Conservation (phyloP, 1,140 invertebrate species). For the Penaeus vannamei region DNA sequence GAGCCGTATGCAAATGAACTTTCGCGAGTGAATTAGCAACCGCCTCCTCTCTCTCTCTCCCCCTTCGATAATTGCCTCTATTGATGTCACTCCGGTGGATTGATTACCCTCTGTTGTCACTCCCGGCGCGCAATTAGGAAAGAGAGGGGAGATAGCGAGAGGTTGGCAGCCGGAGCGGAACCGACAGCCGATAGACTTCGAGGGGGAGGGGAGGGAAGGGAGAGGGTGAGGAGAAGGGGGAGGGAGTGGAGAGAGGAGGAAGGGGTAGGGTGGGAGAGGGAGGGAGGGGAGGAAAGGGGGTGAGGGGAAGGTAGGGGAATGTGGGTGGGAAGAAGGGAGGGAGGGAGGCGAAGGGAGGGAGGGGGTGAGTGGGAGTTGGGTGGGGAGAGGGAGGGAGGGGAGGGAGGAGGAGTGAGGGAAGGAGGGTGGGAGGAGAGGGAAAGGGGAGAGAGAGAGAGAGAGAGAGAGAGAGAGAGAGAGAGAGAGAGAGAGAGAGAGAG, state of each 20-base stretch:
- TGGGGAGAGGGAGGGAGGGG: not conserved
- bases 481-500: not conserved
- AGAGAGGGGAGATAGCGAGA: not conserved
- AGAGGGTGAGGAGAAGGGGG: too few species aligned
- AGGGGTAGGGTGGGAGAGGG: too few species aligned
- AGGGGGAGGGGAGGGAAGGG: too few species aligned
- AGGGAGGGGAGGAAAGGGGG: too few species aligned
- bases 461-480: not conserved
- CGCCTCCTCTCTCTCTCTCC: too few species aligned
- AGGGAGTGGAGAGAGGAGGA: too few species aligned
- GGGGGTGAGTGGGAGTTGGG: too few species aligned
- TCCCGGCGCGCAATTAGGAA: not conserved
- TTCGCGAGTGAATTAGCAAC: not conserved
- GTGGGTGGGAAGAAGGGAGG: too few species aligned
- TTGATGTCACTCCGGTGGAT: slow-evolving; percentile 1
- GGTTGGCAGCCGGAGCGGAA: not conserved
- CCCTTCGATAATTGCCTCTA: slow-evolving; percentile 8
- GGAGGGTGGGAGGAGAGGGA: not conserved
- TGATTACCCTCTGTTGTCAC: slow-evolving; percentile 17
- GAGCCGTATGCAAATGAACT: not conserved
- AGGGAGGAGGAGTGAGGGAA: not conserved
- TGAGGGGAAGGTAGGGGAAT: too few species aligned
- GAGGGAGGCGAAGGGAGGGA: too few species aligned
- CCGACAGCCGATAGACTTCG: not conserved
- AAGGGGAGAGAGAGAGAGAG: not conserved